Percentiles rank a stretch among this genome's conserved stretches.
Evolutionary conservation across 2,888 invertebrate species (phyloP).

Genomic region (Noctua comes): DNA sequence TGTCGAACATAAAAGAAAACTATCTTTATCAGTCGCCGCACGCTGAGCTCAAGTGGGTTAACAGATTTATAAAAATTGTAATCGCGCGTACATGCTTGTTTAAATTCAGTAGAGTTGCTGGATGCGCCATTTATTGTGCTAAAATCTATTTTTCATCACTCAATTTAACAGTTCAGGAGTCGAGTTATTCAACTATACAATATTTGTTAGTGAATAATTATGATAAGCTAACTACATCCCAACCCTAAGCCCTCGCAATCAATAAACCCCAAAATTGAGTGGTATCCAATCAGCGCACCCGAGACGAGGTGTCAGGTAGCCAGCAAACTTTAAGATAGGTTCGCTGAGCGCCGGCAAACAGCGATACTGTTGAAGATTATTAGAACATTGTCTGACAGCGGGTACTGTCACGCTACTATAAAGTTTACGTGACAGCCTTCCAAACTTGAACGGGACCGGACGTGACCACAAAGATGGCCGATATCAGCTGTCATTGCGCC

Average conservation of each 20-base stretch:
- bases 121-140: slow-evolving; percentile 47
- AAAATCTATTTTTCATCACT: not conserved
- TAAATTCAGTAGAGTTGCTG: slow-evolving; percentile 50
- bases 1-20: slow-evolving; percentile 16
- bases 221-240: slow-evolving; percentile 56
- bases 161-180: not conserved
- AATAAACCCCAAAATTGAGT: slow-evolving; percentile 75
- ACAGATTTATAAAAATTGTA: slow-evolving; percentile 58
- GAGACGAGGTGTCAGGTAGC: slow-evolving; percentile 75
- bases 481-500: slow-evolving; percentile 68
- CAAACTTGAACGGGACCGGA: slow-evolving; percentile 68
- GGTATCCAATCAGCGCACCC: slow-evolving; percentile 68
- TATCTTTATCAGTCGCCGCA: slow-evolving; percentile 17
- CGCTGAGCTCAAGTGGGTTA: slow-evolving; percentile 64
- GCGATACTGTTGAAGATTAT: slow-evolving; percentile 70
- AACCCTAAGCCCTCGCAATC: slow-evolving; percentile 70
- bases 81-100: slow-evolving; percentile 41
- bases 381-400: slow-evolving; percentile 69
- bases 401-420: slow-evolving; percentile 68
- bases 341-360: slow-evolving; percentile 62
- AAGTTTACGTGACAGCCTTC: slow-evolving; percentile 76
- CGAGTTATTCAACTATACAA: slow-evolving; percentile 33
- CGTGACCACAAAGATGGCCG: slow-evolving; percentile 68
- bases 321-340: slow-evolving; percentile 75
- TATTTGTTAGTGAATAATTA: slow-evolving; percentile 57